Conservation (phyloP, 2,797 vertebrate species). For the Phataginus tricuspis region DNA sequence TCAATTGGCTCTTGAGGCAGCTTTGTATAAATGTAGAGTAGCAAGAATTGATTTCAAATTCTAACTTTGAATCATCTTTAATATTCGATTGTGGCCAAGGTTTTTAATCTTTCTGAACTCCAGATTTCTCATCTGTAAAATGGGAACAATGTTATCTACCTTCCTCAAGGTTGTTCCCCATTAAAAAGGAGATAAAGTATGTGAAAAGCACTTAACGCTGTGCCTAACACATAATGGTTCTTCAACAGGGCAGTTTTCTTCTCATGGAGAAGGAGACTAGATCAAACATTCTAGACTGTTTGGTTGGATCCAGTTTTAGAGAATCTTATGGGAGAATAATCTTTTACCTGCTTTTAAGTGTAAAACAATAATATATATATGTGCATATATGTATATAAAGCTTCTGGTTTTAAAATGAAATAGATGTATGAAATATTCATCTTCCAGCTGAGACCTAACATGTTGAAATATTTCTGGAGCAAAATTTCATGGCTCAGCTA, state of each 20-base stretch:
- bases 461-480: slow-evolving; percentile 53
- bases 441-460: not conserved
- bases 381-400: not conserved
- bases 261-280: not conserved
- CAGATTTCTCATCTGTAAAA: not conserved
- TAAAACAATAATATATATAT: not conserved
- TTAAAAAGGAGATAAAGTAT: not conserved
- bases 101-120: not conserved
- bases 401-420: slow-evolving; percentile 39
- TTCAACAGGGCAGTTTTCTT: not conserved
- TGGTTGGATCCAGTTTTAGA: not conserved
- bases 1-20: not conserved
- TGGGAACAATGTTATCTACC: not conserved
- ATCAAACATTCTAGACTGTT: not conserved
- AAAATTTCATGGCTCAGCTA: slow-evolving; percentile 67
- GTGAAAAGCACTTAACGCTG: not conserved
- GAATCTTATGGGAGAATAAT: not conserved
- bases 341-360: not conserved
- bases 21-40: not conserved
- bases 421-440: slow-evolving; percentile 25
- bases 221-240: not conserved
- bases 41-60: not conserved
- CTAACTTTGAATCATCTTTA: not conserved
- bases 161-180: not conserved
- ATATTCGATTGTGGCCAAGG: not conserved